Percentiles rank a stretch among this genome's conserved stretches.
Conservation (phyloP, 2,797 vertebrate genomes). For the Sarcoramphus papa region DNA sequence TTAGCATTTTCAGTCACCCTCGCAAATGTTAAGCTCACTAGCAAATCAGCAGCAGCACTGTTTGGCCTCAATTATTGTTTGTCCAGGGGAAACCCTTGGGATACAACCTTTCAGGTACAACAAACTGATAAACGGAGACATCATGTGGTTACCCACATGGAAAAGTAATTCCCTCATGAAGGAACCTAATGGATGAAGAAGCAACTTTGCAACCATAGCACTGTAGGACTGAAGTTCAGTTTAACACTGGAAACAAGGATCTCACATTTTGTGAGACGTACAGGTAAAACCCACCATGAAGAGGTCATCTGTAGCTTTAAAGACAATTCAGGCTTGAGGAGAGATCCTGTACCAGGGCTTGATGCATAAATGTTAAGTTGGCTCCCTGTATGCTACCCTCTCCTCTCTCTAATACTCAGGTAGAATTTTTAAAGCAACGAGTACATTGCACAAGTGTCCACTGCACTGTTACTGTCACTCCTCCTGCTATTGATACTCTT, state of each 20-base stretch:
- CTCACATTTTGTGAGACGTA: neutral
- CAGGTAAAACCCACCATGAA: neutral
- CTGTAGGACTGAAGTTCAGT: neutral
- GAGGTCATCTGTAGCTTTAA: neutral
- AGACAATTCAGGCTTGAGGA: neutral
- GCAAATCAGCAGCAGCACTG: neutral
- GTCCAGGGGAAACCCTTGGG: neutral
- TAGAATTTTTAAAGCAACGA: neutral
- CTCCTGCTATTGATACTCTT: neutral
- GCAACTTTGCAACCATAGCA: neutral
- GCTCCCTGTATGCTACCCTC: neutral
- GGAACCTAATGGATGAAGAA: neutral
- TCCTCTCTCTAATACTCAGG: neutral
- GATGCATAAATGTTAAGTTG: neutral
- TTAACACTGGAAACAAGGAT: neutral
- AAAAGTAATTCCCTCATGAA: neutral
- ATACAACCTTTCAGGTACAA: neutral
- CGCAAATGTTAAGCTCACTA: slow-evolving; percentile 16
- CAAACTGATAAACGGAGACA: neutral
- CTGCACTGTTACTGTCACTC: neutral
- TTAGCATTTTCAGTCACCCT: slow-evolving; percentile 68
- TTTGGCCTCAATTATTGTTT: neutral
- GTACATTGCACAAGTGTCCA: neutral
- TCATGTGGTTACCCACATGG: neutral
- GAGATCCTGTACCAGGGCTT: neutral